Percentiles rank a stretch among this genome's conserved stretches.
These are phyloP conservation scores for Microtus pennsylvanicus DNA, from an alignment of 2,113 vertebrate genomes.

Conservation along the genomic window DNA sequence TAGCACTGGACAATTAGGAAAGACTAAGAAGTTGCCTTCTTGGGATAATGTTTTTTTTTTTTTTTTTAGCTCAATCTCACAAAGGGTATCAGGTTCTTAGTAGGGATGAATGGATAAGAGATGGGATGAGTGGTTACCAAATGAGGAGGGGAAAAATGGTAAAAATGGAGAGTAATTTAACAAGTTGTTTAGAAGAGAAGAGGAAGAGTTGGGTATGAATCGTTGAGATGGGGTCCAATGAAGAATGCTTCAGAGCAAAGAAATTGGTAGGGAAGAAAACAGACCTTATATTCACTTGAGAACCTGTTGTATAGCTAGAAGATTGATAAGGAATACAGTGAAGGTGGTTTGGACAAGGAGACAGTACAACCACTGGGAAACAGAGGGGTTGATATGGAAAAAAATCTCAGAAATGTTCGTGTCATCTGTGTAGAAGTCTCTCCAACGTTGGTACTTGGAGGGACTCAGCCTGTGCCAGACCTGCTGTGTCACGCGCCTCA, in stretches of 20 bases:
- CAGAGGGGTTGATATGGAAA: too few species aligned
- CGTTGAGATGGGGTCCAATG: neutral
- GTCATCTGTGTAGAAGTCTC: neutral
- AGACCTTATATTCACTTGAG: neutral
- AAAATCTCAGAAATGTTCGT: neutral
- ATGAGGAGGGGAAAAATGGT: neutral
- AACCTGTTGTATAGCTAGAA: neutral
- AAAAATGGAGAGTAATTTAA: neutral
- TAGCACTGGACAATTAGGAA: neutral
- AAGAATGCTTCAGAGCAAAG: neutral
- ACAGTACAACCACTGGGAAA: neutral
- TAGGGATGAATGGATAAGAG: neutral
- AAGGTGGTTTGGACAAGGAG: neutral
- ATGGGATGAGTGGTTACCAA: neutral
- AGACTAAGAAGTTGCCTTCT: neutral
- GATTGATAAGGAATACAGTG: neutral
- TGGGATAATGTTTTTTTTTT: neutral
- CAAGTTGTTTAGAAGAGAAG: neutral
- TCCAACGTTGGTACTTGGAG: neutral
- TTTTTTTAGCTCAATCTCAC: neutral
- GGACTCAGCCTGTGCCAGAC: neutral
- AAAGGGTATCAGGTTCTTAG: neutral
- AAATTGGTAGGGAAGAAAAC: neutral
- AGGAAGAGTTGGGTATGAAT: neutral
- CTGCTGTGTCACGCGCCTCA: neutral